phyloP scores from a whole-genome alignment of 2,797 vertebrate species.

The Gallinago solitaria region DNA sequence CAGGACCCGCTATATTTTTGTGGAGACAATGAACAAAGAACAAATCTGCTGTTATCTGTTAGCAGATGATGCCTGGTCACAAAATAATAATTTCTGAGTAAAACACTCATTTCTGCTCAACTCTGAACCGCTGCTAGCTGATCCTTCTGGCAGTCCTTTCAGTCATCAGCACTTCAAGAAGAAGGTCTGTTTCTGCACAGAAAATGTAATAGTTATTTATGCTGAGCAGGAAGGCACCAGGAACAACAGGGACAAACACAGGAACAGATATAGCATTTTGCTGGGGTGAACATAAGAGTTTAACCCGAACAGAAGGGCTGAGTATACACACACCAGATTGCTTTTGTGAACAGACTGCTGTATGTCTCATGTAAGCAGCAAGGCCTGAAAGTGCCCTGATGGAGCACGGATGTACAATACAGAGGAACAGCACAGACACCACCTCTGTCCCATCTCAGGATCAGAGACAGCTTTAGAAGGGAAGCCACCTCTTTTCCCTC shows the following conservation, averaged over 20 bases:
- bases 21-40: background rate
- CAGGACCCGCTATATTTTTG: background rate
- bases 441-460: background rate
- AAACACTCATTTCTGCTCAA: background rate
- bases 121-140: background rate
- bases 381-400: background rate
- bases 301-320: background rate
- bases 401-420: background rate
- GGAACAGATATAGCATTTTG: background rate
- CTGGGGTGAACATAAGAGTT: background rate
- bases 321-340: background rate
- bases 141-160: background rate
- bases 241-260: background rate
- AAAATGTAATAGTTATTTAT: background rate
- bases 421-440: background rate
- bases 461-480: background rate
- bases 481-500: background rate
- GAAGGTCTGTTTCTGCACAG: background rate
- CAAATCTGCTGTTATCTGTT: background rate
- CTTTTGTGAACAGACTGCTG: background rate
- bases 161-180: background rate
- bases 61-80: background rate
- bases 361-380: background rate
- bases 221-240: background rate
- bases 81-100: background rate